These are phyloP conservation scores for Loris lydekkerianus DNA, from an alignment of 2,797 vertebrate species.

Conservation along the genomic window DNA sequence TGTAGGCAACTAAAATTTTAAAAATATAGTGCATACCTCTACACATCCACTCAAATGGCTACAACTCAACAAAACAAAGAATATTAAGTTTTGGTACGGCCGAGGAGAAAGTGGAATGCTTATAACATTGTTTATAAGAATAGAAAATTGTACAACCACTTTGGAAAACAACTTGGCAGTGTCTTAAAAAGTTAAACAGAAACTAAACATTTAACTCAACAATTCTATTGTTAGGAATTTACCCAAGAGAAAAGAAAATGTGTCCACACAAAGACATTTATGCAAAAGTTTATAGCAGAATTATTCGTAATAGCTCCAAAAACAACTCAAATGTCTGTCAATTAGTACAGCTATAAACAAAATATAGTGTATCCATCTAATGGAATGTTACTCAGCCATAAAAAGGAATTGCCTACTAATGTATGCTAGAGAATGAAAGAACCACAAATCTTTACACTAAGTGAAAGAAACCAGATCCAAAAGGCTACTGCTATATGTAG, in stretches of 20 bases:
- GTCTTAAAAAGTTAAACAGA: constrained; percentile 54
- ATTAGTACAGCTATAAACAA: constrained; percentile 12
- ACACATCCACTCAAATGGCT: background rate
- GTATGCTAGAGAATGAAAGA: background rate
- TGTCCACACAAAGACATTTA: background rate
- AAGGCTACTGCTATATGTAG: background rate
- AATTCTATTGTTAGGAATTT: constrained; percentile 11
- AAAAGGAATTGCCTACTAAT: constrained; percentile 24
- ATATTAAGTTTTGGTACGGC: background rate
- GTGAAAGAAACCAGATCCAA: background rate
- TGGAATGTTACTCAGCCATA: constrained; percentile 31
- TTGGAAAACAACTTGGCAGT: constrained; percentile 22
- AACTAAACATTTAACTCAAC: background rate
- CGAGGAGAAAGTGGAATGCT: background rate
- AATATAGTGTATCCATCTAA: background rate
- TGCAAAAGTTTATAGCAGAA: constrained; percentile 15
- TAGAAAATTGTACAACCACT: background rate
- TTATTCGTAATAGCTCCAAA: constrained; percentile 4
- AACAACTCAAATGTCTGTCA: constrained; percentile 2
- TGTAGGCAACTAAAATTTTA: background rate
- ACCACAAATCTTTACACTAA: background rate
- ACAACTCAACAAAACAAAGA: constrained; percentile 34
- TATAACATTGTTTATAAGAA: background rate
- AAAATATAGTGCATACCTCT: background rate
- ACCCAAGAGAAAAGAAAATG: constrained; percentile 35